Base-by-base conservation (phyloP, 2,888 invertebrate genomes). In the Antitype chi region DNA sequence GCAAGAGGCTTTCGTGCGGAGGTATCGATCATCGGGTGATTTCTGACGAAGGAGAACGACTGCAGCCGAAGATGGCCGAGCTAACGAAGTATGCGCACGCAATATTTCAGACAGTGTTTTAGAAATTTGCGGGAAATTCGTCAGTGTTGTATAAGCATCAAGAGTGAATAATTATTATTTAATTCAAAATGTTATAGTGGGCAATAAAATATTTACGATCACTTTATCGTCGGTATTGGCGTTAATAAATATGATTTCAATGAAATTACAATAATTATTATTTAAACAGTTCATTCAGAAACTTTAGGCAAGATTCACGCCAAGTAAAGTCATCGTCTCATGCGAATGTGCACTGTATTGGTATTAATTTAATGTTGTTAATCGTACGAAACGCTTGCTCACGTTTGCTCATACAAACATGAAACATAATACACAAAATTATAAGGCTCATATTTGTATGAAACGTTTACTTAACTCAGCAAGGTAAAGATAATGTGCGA, bases 1-100 rank as follows among this genome's bases (percentile, higher is more conserved):
- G 25, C 7, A 17, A 74, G 78, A 60, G 17, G 47, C 70, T 81
- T 82, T 81, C 63, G 70, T 86, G 76, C 85, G 88, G 89, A 88
- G 88, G 84, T 87, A 81, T 81, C 85, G 85, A 87, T 89, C 80
- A 88, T 83, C 63, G 72, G 53, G 43, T 81, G 84, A 88, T 85
- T 81, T 85, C 75, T 80, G 76, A 66, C 77, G 81, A 84, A 79
- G 81, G 80, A 85, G 62, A 85, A 85, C 85, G 79, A 84, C 74
- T 77, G 60, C 70, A 68, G 62, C 55, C 76, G 57, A 73, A 74
- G 43, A 49, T 28, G n/a, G 70, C 28, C 2, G 49, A 74, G 53
- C 17, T 66, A 73, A 85, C 71, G 62, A 59, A 59, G 25, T 63
- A 70, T 72, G 74, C 75, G 76, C 89, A 88, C 72, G 85, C 82